Evolutionary conservation across 2,113 vertebrate genomes (phyloP).

Genomic region (Bos indicus): DNA sequence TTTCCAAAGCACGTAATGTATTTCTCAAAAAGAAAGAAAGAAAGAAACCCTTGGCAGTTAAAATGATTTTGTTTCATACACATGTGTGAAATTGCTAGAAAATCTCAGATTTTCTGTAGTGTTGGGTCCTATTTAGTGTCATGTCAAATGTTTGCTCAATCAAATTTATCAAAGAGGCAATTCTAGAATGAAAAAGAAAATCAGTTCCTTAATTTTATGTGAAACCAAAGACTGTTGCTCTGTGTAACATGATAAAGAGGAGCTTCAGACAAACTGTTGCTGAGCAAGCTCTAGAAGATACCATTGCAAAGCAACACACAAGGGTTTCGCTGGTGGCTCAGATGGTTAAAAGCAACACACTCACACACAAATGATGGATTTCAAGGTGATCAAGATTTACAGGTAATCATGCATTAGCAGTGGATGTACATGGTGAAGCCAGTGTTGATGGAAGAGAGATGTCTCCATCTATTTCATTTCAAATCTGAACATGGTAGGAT

Average conservation of each 20-base stretch:
- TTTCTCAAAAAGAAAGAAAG: background rate
- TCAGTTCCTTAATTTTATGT: background rate
- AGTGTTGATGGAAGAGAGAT: background rate
- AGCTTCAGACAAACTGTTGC: background rate
- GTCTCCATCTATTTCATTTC: background rate
- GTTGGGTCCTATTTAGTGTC: background rate
- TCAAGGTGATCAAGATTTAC: background rate
- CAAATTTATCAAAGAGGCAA: background rate
- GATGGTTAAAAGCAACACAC: background rate
- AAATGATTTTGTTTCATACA: background rate
- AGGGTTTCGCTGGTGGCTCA: background rate
- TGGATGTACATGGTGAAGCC: background rate
- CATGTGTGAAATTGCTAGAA: background rate
- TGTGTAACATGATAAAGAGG: background rate
- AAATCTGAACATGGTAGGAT: background rate
- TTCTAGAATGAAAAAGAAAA: slow-evolving; percentile 11
- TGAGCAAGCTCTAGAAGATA: background rate
- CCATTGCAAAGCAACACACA: background rate
- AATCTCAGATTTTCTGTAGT: background rate
- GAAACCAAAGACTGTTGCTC: background rate
- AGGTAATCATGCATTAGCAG: background rate
- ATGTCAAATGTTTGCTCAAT: background rate
- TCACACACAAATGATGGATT: background rate
- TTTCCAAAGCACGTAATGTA: slow-evolving; percentile 45
- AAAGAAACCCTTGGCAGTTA: background rate